phyloP scores from a whole-genome alignment of 2,888 invertebrate species.

The Hoplodrina blanda region DNA sequence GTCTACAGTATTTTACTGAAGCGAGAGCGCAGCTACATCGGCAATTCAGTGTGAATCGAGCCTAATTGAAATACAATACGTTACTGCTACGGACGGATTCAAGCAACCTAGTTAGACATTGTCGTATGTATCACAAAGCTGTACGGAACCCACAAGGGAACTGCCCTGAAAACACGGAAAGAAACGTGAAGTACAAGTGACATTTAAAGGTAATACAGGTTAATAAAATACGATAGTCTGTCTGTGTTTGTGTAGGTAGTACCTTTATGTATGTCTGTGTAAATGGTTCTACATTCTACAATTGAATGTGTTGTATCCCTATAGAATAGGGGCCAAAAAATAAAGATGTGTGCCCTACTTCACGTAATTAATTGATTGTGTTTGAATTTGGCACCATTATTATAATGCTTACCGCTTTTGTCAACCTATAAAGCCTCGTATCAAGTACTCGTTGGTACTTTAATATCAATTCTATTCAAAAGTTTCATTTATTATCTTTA shows the following conservation, averaged over 20 bases:
- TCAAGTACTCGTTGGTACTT: neutral
- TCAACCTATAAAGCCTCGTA: neutral
- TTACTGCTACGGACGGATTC: conserved; percentile 16
- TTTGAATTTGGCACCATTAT: neutral
- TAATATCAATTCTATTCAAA: neutral
- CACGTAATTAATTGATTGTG: neutral
- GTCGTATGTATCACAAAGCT: conserved; percentile 22
- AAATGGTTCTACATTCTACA: conserved; percentile 3
- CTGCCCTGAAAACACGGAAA: conserved; percentile 19
- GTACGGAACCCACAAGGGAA: conserved; percentile 30
- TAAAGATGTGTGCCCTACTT: neutral
- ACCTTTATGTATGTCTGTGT: conserved; percentile 2
- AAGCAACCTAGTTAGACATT: conserved; percentile 10
- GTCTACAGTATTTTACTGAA: neutral
- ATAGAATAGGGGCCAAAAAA: neutral
- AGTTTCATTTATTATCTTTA: conserved; percentile 13
- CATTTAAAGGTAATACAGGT: conserved; percentile 12
- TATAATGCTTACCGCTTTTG: neutral
- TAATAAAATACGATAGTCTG: conserved; percentile 21
- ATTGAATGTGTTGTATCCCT: neutral
- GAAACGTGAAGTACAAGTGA: conserved; percentile 20
- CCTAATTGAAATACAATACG: conserved; percentile 48
- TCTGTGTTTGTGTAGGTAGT: conserved; percentile 3
- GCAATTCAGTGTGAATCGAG: conserved; percentile 24
- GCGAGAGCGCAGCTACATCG: neutral